Base-by-base conservation (phyloP, 2,113 vertebrate species). In the Dendropsophus ebraccatus region DNA sequence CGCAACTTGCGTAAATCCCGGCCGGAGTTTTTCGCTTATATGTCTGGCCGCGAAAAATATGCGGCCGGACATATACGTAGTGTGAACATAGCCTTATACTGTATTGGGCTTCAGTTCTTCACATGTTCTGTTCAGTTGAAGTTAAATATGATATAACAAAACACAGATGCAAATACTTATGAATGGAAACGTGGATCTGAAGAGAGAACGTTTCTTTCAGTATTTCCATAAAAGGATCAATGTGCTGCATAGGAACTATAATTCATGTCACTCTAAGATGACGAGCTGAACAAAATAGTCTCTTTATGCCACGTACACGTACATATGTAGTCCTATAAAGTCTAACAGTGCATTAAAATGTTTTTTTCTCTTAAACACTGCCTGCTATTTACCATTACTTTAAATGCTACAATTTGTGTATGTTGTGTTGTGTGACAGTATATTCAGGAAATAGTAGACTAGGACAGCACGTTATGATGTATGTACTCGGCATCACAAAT, bases 151-250 rank as follows among this genome's bases (percentile, higher is more conserved):
- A n/a, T n/a, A n/a, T 74, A 25, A 74, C 37, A 74, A 45, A 74
- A 74, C 37, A 74, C 70, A 74, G 69, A 37, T 4, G 10, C 23
- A 3, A 32, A 32, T 70, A 19, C 67, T 70, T 72, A 16, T 70
- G 67, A 23, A 72, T 23, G 70, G 45, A 41, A n/a, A 47, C 13
- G 70, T 74, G 14, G 37, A 47, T 25, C 37, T 41, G 70, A 74
- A 74, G 23, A 10, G 41, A 47, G 8, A 37, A 11, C 9, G 21
- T 21, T 74, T 47, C 70, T 47, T 8, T 74, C 23, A 74, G 41
- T 21, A 74, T 74, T 13, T 47, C 70, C 37, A 74, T 74, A 74
- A 74, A 74, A 74, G 70, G 70, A 74, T 45, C 37, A 74, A n/a
- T 74, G 37, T 47, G 45, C 70, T 74, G 37, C 45, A 16, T 74